phyloP scores from a whole-genome alignment of 2,888 invertebrate genomes.

The Serripes groenlandicus region DNA sequence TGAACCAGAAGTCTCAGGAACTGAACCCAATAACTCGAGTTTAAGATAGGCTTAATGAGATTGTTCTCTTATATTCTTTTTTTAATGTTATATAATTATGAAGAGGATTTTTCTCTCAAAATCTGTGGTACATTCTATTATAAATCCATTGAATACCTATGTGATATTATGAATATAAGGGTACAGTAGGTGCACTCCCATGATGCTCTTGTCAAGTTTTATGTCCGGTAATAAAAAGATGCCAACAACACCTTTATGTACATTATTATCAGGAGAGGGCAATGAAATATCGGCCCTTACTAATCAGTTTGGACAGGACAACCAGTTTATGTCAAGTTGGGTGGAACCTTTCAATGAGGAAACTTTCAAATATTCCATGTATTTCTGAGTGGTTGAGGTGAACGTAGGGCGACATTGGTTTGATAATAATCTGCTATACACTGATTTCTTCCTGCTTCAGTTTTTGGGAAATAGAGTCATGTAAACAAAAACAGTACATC shows the following conservation, averaged over 20 bases:
- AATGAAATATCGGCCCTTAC: background rate
- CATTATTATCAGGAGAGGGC: conserved; percentile 20
- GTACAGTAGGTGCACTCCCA: conserved; percentile 4
- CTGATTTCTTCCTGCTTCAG: too few relatives aligned
- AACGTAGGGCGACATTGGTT: too few relatives aligned
- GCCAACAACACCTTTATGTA: conserved; percentile 30
- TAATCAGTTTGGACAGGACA: conserved; percentile 18
- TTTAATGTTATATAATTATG: too few relatives aligned
- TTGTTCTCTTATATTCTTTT: too few relatives aligned
- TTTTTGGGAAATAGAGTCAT: too few relatives aligned
- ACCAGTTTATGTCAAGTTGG: conserved; percentile 5
- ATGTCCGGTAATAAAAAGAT: conserved; percentile 12
- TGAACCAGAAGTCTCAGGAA: background rate
- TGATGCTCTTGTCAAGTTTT: conserved; percentile 18
- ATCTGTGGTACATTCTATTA: too few relatives aligned
- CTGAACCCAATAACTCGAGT: too few relatives aligned
- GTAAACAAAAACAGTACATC: too few relatives aligned
- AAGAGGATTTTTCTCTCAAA: too few relatives aligned
- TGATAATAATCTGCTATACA: too few relatives aligned
- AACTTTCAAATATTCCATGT: conserved; percentile 11
- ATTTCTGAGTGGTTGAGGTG: background rate
- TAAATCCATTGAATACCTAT: too few relatives aligned
- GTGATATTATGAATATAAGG: background rate
- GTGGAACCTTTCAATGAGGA: conserved; percentile 15
- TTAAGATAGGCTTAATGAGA: too few relatives aligned